Base-by-base conservation (phyloP, 2,113 vertebrate species). In the Mesitornis unicolor region DNA sequence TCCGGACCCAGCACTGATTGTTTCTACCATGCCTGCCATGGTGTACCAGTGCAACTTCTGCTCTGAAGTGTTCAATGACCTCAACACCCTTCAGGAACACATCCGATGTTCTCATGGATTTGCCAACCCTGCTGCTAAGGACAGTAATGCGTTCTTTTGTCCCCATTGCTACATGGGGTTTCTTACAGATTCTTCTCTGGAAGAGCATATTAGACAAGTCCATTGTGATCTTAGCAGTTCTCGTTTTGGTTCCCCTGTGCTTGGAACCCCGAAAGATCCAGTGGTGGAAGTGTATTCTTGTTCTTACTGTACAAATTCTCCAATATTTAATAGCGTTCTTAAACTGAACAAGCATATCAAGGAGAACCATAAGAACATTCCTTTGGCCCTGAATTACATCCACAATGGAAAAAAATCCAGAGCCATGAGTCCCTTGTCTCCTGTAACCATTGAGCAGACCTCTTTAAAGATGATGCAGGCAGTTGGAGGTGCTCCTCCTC, bases 321-420 rank as follows among this genome's bases (percentile, higher is more conserved):
- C 99, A 59, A 99, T 99, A 95, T 99, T 99, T 98, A 99, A 99
- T 97, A 99, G 98, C 76, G 98, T 99, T 93, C 98, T 99, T 91
- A 99, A 99, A 97, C 97, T 99, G 84, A 99, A 99, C 97, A 99
- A 99, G 87, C 99, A 99, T 97, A 99, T 99, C 97, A 99, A 99
- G 97, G 99, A 99, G 97, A 99, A 99, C 94, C 99, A 99, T 97
- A 99, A 99, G 98, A 99, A 99, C 98, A 99, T 99, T 98, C 99
- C 99, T 70, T 98, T 99, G 97, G 99, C 99, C 3, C 98, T 99
- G 93, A 99, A 99, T 98, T 99, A 99, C 94, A 99, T 99, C 88
- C 99, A 99, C 96, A 99, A 99, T 68, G 99, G 99, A 83, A 99
- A 99, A 97, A 99, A 99, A 97, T 99, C 99, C 67, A 98, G 99